These are phyloP conservation scores for Larimichthys polyactis DNA, from an alignment of 2,113 vertebrate species.

Conservation along the genomic window DNA sequence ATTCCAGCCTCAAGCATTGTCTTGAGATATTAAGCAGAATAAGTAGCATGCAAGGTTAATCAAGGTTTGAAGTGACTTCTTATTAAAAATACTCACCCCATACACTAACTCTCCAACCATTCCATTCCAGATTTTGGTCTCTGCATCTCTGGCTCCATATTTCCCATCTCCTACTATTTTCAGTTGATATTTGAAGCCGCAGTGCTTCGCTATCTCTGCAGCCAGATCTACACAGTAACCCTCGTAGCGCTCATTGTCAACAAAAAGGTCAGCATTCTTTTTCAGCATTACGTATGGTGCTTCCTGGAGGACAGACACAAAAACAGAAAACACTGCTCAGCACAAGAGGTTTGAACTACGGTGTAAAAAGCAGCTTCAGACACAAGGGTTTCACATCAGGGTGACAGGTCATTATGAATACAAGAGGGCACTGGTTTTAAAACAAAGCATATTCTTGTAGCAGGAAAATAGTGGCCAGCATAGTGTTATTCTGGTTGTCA, in stretches of 20 bases:
- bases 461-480: background rate
- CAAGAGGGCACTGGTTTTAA: background rate
- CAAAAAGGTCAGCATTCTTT: conserved; percentile 96
- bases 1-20: background rate
- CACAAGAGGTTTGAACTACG: conserved; percentile 27
- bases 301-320: conserved; percentile 85
- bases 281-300: conserved; percentile 99
- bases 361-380: conserved; percentile 2
- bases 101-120: conserved; percentile 99
- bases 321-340: conserved; percentile 39
- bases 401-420: conserved; percentile 12
- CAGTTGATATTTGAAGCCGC: conserved; percentile 98
- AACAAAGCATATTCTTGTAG: background rate
- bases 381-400: background rate
- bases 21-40: background rate
- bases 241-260: conserved; percentile 98
- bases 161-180: conserved; percentile 98
- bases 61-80: background rate
- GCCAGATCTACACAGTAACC: conserved; percentile 99
- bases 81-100: conserved; percentile 88
- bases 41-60: background rate
- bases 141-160: conserved; percentile 98
- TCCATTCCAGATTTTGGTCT: conserved; percentile 99
- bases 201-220: conserved; percentile 98
- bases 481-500: background rate